Evolutionary conservation across 2,113 vertebrate species (phyloP), one percentile per base, ranked within the genome.

Genomic region (Garra rufa): DNA sequence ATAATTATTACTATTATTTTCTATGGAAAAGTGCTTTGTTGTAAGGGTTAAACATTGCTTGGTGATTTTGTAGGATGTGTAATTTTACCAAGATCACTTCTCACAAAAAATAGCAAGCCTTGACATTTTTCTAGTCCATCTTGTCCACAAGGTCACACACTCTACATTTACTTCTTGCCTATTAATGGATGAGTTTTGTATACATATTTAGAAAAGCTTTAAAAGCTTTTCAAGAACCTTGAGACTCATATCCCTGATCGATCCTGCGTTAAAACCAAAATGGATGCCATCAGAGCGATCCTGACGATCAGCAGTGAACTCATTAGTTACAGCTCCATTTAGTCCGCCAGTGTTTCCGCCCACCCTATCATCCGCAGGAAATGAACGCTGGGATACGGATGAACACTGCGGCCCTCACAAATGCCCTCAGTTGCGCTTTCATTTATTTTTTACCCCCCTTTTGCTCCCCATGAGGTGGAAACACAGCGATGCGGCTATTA

Each of bases 401-500:
- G 21, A 41, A 83, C 30, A 30, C 19, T 57, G 9, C 52, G 21
- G 21, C 52, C 52, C 6, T 34, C 30, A 75, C 55, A 74, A 82
- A 85, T 74, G 55, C 26, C 41, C 78, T 76, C 71, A 48, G 44
- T 19, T 76, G 75, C 4, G 3, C 69, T 75, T 65, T 67, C 57
- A 55, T 50, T 82, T 38, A 65, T 80, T 21, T 71, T 73, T 17
- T 63, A 19, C 21, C 81, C 69, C 34, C 44, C 19, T 79, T 63
- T 65, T 24, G 19, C 71, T 86, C 48, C 55, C 63, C 9, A 26
- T 71, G 83, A 82, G 59, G 52, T 78, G 63, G 75, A 67, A 84
- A 65, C 50, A 52, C 26, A 76, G 48, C 11, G 26, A 44, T 69
- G 74, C 9, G 43, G 46, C 57, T 52, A 69, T 88, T 79, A 80